Base-by-base conservation (phyloP, 2,797 vertebrate species). In the Periparus ater region DNA sequence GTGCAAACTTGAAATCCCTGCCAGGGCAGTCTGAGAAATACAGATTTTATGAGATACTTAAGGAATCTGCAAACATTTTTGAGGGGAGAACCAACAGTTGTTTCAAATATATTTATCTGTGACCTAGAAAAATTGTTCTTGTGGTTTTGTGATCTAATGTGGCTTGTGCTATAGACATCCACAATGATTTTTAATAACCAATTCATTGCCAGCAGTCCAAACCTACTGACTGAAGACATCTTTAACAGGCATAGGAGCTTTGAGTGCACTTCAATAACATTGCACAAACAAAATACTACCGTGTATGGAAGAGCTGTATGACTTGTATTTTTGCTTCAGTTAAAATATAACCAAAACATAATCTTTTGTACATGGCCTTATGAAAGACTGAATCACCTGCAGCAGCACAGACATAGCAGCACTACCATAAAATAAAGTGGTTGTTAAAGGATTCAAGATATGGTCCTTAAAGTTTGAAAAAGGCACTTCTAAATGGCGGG, bases 321-420 rank as follows among this genome's bases (percentile, higher is more conserved):
- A 81, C 85, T 82, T 81, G 77, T 76, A 71, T 91, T 86, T 87
- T 79, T 67, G 34, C 76, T 82, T 93, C 60, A 61, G 92, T 95
- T 96, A 96, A 93, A 92, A 81, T 86, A 73, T 76, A 88, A 94
- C 76, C 19, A 34, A 91, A 91, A 32, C 23, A 19, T 42, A 78
- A 61, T 58, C 34, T 60, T 38, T 62, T n/a, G 17, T 62, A 20
- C 18, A 5, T 42, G 75, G 67, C 89, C 57, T 7, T 62, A 65
- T 58, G 75, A 75, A 70, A 76, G 75, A 42, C 23, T n/a, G 30
- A 79, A 50, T 88, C 79, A 67, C 0, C 1, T 67, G 77, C 71
- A 47, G 71, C 50, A 88, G 53, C 73, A 91, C 3, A 57, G 68
- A 54, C 10, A 25, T 16, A 78, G 75, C 1, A 11, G 47, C 60